Evolutionary conservation across 2,797 vertebrate species (phyloP).

Genomic region (Pteronotus mesoamericanus): DNA sequence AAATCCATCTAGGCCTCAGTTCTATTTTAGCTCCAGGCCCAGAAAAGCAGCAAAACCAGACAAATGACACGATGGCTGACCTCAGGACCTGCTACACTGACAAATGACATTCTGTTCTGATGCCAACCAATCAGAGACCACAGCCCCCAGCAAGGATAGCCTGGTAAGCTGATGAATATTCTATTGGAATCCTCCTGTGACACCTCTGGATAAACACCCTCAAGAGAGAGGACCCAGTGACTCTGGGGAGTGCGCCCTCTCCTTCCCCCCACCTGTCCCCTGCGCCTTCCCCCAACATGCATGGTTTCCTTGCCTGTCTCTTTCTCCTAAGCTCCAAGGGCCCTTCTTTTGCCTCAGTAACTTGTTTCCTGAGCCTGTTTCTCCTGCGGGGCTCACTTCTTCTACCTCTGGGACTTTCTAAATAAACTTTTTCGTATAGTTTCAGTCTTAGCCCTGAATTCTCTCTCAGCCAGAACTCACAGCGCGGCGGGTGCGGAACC

Average conservation of each 20-base stretch:
- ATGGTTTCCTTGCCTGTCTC: background rate
- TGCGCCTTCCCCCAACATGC: background rate
- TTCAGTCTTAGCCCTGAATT: background rate
- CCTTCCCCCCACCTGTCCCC: background rate
- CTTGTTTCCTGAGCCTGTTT: background rate
- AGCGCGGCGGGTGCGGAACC: background rate
- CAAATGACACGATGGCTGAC: background rate
- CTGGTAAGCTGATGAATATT: background rate
- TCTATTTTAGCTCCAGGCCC: background rate
- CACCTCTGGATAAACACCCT: background rate
- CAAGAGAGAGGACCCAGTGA: background rate
- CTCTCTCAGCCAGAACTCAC: background rate
- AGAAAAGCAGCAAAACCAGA: background rate
- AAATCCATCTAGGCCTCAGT: background rate
- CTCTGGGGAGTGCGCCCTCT: background rate
- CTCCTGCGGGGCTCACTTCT: background rate
- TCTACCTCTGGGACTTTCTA: background rate
- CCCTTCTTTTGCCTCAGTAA: background rate
- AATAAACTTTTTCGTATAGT: background rate
- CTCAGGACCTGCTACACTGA: background rate
- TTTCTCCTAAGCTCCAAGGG: background rate
- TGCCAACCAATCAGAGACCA: background rate
- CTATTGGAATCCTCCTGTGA: background rate
- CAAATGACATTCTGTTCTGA: background rate
- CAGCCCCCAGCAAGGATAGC: background rate